Evolutionary conservation across 2,888 invertebrate genomes (phyloP).

Genomic region (Archips crataeganus): DNA sequence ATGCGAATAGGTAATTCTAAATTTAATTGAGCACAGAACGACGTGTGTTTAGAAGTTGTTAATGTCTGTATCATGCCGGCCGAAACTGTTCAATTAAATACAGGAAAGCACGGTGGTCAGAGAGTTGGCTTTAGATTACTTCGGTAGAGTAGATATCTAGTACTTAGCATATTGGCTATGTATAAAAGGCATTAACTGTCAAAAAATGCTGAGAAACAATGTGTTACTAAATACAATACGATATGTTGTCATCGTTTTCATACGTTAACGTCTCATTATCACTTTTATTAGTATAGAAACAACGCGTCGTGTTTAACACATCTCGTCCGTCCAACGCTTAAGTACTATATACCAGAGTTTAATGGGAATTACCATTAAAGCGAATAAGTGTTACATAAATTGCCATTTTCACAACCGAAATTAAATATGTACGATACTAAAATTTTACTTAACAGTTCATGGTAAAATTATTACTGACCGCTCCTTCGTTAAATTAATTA

Average conservation of each 20-base stretch:
- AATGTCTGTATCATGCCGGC: background rate
- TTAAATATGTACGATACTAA: slow-evolving; percentile 82
- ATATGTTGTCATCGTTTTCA: slow-evolving; percentile 69
- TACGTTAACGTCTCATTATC: slow-evolving; percentile 63
- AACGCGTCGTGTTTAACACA: slow-evolving; percentile 81
- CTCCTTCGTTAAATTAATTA: slow-evolving; percentile 47
- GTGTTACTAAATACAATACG: slow-evolving; percentile 54
- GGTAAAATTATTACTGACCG: slow-evolving; percentile 66
- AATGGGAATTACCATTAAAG: slow-evolving; percentile 76
- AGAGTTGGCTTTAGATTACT: slow-evolving; percentile 5
- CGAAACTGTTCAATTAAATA: background rate
- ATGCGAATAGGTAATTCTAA: background rate
- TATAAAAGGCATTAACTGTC: slow-evolving; percentile 22
- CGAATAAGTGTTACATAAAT: slow-evolving; percentile 81
- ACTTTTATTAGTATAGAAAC: slow-evolving; percentile 68
- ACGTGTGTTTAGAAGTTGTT: background rate
- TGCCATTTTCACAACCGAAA: slow-evolving; percentile 86
- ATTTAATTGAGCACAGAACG: slow-evolving; percentile 2
- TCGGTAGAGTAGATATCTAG: slow-evolving; percentile 15
- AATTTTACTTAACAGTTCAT: slow-evolving; percentile 75
- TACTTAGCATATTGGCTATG: background rate
- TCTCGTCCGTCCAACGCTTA: slow-evolving; percentile 74
- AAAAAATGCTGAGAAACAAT: slow-evolving; percentile 42
- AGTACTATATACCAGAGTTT: slow-evolving; percentile 67
- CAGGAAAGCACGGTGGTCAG: slow-evolving; percentile 3